These are phyloP conservation scores for Drosophila auraria DNA, from an alignment of 1,140 invertebrate genomes.

Conservation along the genomic window DNA sequence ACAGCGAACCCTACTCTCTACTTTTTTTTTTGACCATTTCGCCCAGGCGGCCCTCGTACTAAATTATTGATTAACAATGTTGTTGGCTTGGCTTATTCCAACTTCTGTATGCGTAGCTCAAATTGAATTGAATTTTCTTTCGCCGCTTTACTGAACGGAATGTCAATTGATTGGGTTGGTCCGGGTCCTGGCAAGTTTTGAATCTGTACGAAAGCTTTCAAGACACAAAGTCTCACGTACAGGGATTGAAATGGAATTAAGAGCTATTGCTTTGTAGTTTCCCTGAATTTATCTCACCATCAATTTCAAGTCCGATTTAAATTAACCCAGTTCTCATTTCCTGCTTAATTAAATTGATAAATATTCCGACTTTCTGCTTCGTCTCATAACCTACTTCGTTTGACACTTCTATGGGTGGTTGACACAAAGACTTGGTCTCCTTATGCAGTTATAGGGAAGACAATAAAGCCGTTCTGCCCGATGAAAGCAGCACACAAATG, in stretches of 20 bases:
- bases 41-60: slow-evolving; percentile 20
- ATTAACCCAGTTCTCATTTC: too few relatives aligned
- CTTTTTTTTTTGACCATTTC: slow-evolving; percentile 31
- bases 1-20: slow-evolving; percentile 10
- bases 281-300: background rate
- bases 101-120: slow-evolving; percentile 25
- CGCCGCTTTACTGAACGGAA: slow-evolving; percentile 35
- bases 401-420: slow-evolving; percentile 2
- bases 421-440: background rate
- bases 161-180: slow-evolving; percentile 50
- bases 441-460: slow-evolving; percentile 4
- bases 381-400: background rate
- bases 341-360: too few relatives aligned
- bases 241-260: background rate
- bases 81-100: slow-evolving; percentile 45
- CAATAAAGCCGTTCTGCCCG: slow-evolving; percentile 9
- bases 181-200: background rate
- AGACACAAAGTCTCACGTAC: background rate
- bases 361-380: too few relatives aligned
- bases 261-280: background rate
- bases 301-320: too few relatives aligned
- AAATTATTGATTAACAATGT: slow-evolving; percentile 80
- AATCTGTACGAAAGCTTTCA: background rate
- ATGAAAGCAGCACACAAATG: slow-evolving; percentile 17
- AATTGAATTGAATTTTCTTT: slow-evolving; percentile 50